Conservation (phyloP, 2,888 invertebrate genomes). For the Habrosyne pyritoides region DNA sequence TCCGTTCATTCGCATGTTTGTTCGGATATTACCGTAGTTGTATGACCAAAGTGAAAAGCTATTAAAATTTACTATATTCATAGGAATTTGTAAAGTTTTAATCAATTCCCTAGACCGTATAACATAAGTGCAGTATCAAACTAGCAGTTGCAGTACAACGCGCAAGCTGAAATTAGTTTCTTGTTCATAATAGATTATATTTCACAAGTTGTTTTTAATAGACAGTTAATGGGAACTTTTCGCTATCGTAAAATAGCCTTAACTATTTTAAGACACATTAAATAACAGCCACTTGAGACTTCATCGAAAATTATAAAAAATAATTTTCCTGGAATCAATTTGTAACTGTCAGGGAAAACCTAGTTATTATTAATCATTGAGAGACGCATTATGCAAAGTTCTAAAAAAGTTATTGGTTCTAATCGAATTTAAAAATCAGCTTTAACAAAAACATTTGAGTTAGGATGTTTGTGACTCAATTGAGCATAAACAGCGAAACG, state of each 20-base stretch:
- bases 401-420: too few relatives aligned
- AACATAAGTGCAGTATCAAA: not conserved
- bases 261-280: too few relatives aligned
- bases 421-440: too few relatives aligned
- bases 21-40: slow-evolving; percentile 6
- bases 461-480: too few relatives aligned
- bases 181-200: not conserved
- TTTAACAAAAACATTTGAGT: too few relatives aligned
- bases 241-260: not conserved
- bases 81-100: slow-evolving; percentile 3
- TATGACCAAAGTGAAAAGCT: not conserved
- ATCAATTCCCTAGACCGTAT: not conserved
- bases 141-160: not conserved
- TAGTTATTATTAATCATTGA: too few relatives aligned
- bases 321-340: too few relatives aligned
- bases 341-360: too few relatives aligned
- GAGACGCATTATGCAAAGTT: too few relatives aligned
- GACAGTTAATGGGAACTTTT: not conserved
- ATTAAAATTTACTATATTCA: not conserved
- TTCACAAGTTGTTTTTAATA: not conserved
- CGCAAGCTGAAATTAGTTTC: not conserved
- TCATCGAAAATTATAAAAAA: too few relatives aligned
- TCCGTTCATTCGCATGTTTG: not conserved
- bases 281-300: too few relatives aligned
- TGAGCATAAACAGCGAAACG: too few relatives aligned